Percentiles rank a stretch among this genome's conserved stretches.
phyloP scores from a whole-genome alignment of 2,797 vertebrate species.

The Periophthalmus magnuspinnatus region DNA sequence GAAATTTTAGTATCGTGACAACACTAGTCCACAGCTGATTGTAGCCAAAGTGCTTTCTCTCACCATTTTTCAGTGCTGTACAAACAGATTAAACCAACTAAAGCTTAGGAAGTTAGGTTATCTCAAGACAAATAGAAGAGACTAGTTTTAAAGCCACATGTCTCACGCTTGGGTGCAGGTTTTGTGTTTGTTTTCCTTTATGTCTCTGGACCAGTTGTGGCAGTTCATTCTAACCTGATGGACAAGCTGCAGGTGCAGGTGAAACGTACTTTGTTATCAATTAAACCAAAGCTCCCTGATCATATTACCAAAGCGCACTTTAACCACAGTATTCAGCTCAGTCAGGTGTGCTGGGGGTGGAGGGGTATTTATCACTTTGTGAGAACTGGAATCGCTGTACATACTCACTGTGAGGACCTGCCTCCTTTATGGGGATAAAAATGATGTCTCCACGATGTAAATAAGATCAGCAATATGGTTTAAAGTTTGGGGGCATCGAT shows the following conservation, averaged over 20 bases:
- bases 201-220: slow-evolving; percentile 42
- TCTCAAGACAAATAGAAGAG: slow-evolving; percentile 21
- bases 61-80: slow-evolving; percentile 13
- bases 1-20: no score
- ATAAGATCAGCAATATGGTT: no score
- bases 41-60: slow-evolving; percentile 6
- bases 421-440: no score
- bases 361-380: neutral
- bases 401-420: no score
- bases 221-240: slow-evolving; percentile 45
- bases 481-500: no score
- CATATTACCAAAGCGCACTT: neutral
- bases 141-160: slow-evolving; percentile 13
- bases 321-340: slow-evolving; percentile 16
- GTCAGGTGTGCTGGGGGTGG: slow-evolving; percentile 25
- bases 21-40: neutral
- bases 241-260: slow-evolving; percentile 43
- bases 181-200: slow-evolving; percentile 31
- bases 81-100: neutral
- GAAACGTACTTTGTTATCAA: slow-evolving; percentile 9
- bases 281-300: neutral
- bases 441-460: no score
- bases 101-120: neutral
- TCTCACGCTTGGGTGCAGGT: slow-evolving; percentile 27
- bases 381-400: no score